phyloP scores from a whole-genome alignment of 2,113 vertebrate genomes.

The Herpetotheres cachinnans region DNA sequence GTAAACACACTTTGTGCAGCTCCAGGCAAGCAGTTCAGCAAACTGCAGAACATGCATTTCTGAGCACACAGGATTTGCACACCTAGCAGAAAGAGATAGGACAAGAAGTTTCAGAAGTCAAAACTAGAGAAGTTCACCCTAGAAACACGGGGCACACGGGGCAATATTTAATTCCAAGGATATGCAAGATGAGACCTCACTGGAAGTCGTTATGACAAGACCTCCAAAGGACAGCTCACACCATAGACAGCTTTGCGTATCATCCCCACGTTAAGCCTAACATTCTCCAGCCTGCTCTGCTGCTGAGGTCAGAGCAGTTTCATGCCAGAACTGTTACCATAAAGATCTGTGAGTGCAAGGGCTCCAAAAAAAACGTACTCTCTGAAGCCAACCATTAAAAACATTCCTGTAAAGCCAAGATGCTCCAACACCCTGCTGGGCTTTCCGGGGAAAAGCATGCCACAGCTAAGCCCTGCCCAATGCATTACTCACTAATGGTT shows the following conservation, averaged over 20 bases:
- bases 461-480: neutral
- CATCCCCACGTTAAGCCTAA: neutral
- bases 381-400: neutral
- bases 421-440: neutral
- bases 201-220: neutral
- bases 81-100: neutral
- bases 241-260: neutral
- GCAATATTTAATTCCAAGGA: neutral
- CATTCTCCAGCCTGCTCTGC: neutral
- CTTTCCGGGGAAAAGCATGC: neutral
- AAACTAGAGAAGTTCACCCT: neutral
- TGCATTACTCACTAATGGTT: neutral
- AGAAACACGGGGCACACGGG: neutral
- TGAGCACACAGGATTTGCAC: neutral
- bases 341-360: neutral
- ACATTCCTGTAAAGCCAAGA: neutral
- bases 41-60: neutral
- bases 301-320: neutral
- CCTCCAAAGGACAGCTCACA: neutral
- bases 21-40: neutral
- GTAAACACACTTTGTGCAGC: neutral
- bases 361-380: neutral
- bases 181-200: neutral
- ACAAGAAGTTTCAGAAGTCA: neutral
- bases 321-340: neutral